Conservation (phyloP, 2,797 vertebrate genomes). For the Pagetopsis macropterus region DNA sequence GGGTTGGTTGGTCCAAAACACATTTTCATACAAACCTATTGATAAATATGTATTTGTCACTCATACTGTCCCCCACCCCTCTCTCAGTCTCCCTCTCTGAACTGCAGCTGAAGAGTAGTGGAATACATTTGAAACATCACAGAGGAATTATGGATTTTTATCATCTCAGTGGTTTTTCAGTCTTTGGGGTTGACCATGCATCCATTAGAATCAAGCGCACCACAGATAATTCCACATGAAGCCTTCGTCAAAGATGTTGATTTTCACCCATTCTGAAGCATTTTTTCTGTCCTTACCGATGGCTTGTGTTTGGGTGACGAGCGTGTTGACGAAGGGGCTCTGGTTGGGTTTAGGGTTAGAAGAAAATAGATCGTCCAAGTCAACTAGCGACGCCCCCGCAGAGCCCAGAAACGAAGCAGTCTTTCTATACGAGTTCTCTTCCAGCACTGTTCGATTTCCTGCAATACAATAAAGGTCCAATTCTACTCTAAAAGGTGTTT, state of each 20-base stretch:
- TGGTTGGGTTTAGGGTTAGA: conserved; percentile 80
- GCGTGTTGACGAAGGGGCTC: conserved; percentile 32
- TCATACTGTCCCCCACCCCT: conserved; percentile 26
- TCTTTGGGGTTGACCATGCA: conserved; percentile 38
- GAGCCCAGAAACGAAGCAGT: conserved; percentile 89
- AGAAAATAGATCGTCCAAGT: conserved; percentile 89
- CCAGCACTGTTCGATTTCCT: conserved; percentile 44
- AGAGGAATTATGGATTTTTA: conserved; percentile 4
- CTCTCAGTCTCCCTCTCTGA: conserved; percentile 21
- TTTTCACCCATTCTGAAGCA: conserved; percentile 20
- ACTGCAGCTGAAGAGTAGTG: conserved; percentile 3
- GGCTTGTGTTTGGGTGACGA: conserved; percentile 54
- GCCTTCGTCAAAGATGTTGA: conserved; percentile 5
- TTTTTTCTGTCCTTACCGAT: conserved; percentile 73
- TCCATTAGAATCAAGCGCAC: conserved; percentile 40
- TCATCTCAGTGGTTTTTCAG: conserved; percentile 17
- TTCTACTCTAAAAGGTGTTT: conserved; percentile 81
- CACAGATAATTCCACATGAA: conserved; percentile 38
- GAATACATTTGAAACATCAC: conserved; percentile 31
- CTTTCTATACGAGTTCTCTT: conserved; percentile 74
- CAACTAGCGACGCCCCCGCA: conserved; percentile 88
- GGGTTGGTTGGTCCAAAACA: conserved; percentile 27
- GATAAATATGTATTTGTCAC: conserved; percentile 36
- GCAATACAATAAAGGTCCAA: conserved; percentile 75
- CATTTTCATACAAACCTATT: conserved; percentile 50